Conservation (phyloP, 2,888 invertebrate species). For the Pyrrhosoma nymphula region DNA sequence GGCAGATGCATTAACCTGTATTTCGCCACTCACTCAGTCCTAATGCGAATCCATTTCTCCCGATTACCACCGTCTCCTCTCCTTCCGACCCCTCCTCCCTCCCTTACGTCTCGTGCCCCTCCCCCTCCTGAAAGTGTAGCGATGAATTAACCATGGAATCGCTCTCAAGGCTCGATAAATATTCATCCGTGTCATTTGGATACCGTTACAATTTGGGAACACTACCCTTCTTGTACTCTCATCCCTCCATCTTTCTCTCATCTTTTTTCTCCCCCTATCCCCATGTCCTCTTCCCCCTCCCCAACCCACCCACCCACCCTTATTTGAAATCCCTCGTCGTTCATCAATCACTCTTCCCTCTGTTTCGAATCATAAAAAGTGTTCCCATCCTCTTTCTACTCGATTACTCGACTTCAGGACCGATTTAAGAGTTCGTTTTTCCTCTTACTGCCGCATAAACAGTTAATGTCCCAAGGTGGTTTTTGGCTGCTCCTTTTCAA, state of each 20-base stretch:
- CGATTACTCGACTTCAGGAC: too few relatives aligned
- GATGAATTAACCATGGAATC: conserved; percentile 59
- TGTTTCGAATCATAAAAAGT: too few relatives aligned
- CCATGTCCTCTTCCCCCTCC: not conserved
- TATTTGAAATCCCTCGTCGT: not conserved
- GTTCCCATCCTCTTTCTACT: too few relatives aligned
- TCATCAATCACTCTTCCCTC: not conserved
- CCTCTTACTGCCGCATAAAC: too few relatives aligned
- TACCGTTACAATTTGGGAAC: conserved; percentile 15
- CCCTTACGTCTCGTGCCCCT: not conserved
- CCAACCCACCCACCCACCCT: too few relatives aligned
- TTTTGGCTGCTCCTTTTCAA: too few relatives aligned
- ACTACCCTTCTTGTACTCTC: not conserved
- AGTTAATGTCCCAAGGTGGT: too few relatives aligned
- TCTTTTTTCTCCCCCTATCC: not conserved
- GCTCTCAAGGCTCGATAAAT: conserved; percentile 38
- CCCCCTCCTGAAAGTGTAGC: not conserved
- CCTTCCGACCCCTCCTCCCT: too few relatives aligned
- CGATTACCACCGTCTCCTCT: not conserved
- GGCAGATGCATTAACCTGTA: too few relatives aligned
- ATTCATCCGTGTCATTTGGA: conserved; percentile 8
- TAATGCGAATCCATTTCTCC: too few relatives aligned
- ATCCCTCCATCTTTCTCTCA: not conserved
- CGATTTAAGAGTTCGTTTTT: too few relatives aligned
- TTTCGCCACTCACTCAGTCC: too few relatives aligned